Base-by-base conservation (phyloP, 2,797 vertebrate genomes). In the Sciaenops ocellatus region DNA sequence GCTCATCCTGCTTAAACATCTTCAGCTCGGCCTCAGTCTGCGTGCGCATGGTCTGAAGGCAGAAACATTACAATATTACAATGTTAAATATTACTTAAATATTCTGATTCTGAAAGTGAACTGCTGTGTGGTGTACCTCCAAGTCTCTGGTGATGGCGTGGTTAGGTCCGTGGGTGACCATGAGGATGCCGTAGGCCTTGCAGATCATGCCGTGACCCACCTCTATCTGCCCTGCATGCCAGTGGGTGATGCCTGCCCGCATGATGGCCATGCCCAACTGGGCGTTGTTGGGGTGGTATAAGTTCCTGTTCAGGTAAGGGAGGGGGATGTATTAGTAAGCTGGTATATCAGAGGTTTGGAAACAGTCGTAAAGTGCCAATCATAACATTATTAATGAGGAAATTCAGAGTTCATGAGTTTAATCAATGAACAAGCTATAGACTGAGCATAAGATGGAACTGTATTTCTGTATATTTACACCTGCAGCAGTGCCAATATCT, bases 11-110 rank as follows among this genome's bases (percentile, higher is more conserved):
- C 81, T 94, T 94, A 77, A 97, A 97, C 94, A 97, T 95, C 78
- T 96, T 97, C 89, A 99, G 94, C 93, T 99, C 98, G 95, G 94
- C 88, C 94, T 99, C 98, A 0, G 97, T 97, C 95, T 99, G 98
- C 9, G 85, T 79, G 16, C 98, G 95, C 93, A 99, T 99, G 28
- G 89, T 80, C 98, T 99, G 90, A 12, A 61, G 51, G n/a, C 6
- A 65, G 2, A 69, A 48, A 51, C 2, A 30, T 24, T 28, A 5
- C 42, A 42, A 42, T 42, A 13, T 48, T 6, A 56, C 18, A 57
- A 6, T 16, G 13, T 50, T 6, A 24, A 30, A 48, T 15, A 11
- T 65, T 34, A 5, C 5, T 50, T 38, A 18, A 48, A 60, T 48
- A 38, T 34, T 20, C 9, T 8, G 10, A 24, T 15, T 41, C 24